Percentiles rank a stretch among this genome's conserved stretches.
Conservation (phyloP, 2,113 vertebrate genomes). For the Eurypyga helias region DNA sequence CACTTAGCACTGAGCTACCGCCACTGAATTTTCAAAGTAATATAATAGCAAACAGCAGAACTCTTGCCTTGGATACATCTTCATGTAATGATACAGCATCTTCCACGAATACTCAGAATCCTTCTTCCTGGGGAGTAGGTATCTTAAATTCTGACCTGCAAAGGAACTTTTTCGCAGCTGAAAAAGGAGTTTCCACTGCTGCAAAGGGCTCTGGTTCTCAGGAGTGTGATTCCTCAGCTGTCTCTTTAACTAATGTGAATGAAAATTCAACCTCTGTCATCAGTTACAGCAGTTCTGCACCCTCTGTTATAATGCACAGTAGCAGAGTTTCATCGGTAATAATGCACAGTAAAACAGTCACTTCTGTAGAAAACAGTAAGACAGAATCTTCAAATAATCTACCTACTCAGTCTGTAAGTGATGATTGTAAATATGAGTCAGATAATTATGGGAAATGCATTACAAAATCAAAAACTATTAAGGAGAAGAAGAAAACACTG, state of each 20-base stretch:
- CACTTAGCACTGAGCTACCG: constrained; percentile 75
- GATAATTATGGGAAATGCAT: constrained; percentile 51
- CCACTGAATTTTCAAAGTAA: constrained; percentile 79
- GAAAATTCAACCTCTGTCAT: constrained; percentile 79
- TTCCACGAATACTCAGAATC: constrained; percentile 37
- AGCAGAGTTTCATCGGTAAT: constrained; percentile 81
- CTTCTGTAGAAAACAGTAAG: constrained; percentile 42
- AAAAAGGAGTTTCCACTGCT: constrained; percentile 45
- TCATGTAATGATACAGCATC: constrained; percentile 35
- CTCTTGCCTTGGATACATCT: constrained; percentile 54
- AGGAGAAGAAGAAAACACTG: constrained; percentile 81
- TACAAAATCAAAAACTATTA: constrained; percentile 70
- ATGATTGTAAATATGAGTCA: constrained; percentile 34
- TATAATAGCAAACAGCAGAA: constrained; percentile 59
- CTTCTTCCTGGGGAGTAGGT: constrained; percentile 59
- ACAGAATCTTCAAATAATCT: background rate
- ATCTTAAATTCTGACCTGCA: constrained; percentile 63
- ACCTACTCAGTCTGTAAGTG: background rate
- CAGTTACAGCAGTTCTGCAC: constrained; percentile 78
- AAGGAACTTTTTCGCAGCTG: constrained; percentile 50
- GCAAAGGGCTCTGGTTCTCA: background rate
- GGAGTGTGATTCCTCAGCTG: background rate
- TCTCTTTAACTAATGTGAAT: constrained; percentile 41
- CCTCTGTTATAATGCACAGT: constrained; percentile 82
- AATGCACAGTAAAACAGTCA: constrained; percentile 75